Base-by-base conservation (phyloP, 2,113 vertebrate genomes). In the Tenebrosternarchus preto region DNA sequence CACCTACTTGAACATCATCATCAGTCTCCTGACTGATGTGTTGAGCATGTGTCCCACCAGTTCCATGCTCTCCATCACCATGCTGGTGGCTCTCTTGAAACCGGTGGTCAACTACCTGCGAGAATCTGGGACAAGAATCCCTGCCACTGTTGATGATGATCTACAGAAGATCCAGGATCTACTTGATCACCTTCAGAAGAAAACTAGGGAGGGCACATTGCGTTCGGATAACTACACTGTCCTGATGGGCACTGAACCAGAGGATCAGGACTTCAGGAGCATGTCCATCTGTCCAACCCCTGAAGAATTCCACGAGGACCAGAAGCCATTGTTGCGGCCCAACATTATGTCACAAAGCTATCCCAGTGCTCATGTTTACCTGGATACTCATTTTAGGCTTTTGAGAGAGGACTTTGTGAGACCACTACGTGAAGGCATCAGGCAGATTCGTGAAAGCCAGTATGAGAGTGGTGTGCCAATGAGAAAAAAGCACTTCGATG, bases 361-460 rank as follows among this genome's bases (percentile, higher is more conserved):
- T 0, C 90, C 93, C 20, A 96, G 88, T 85, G 91, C 91, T 6
- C 90, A 89, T 8, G 0, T 95, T 85, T 99, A 97, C 87, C 92
- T 98, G 39, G 97, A 98, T 80, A 98, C 96, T 0, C 96, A 98
- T 86, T 98, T 98, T 85, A 91, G 95, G n/a, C 95, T 98, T 78
- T 88, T 99, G 80, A 90, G 96, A 86, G 97, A 98, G 88, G 96
- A 98, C 86, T 98, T 98, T 87, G 93, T 99, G 43, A 90, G 95
- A 74, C 96, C 95, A 2, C 91, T 99, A 20, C 93, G 96, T 17
- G 95, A 97, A 73, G 96, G 96, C 7, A 94, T 99, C 86, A 87
- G 89, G 71, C 88, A 96, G 16, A 80, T 98, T 72, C 90, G 96
- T n/a, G 87, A 84, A 66, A 90, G 78, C 78, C 90, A 94, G 57